phyloP scores from a whole-genome alignment of 2,113 vertebrate species.

The Fulmarus glacialis region DNA sequence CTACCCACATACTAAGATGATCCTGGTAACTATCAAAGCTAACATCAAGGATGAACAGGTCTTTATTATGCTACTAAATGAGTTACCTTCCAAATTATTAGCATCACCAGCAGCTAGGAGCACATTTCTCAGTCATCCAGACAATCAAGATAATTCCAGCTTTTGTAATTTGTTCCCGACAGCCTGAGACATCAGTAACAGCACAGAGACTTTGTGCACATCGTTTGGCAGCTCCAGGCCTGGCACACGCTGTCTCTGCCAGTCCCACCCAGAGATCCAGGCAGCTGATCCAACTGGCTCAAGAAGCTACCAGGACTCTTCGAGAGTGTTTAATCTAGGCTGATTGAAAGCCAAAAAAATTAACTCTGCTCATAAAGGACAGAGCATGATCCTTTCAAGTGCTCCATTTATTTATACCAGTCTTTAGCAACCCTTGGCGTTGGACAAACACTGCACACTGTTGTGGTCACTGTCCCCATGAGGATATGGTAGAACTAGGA shows the following conservation, averaged over 20 bases:
- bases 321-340: conserved; percentile 4
- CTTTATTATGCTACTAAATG: not conserved
- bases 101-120: not conserved
- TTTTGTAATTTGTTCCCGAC: conserved; percentile 39
- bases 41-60: not conserved
- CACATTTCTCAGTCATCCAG: conserved; percentile 7
- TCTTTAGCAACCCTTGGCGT: not conserved
- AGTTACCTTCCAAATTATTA: conserved; percentile 6
- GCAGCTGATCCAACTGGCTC: conserved; percentile 48
- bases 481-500: not conserved
- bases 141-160: conserved; percentile 31
- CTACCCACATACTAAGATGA: conserved; percentile 37
- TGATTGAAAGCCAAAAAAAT: not conserved
- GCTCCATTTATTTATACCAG: not conserved
- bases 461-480: not conserved
- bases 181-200: conserved; percentile 13
- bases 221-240: conserved; percentile 16
- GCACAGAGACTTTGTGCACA: conserved; percentile 5
- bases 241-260: conserved; percentile 33
- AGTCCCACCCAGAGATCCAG: conserved; percentile 47
- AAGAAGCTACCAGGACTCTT: conserved; percentile 34
- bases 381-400: not conserved
- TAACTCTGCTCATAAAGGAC: not conserved
- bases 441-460: not conserved
- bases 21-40: conserved; percentile 19